phyloP scores from a whole-genome alignment of 2,888 invertebrate species.

The Antheraea assamensis region DNA sequence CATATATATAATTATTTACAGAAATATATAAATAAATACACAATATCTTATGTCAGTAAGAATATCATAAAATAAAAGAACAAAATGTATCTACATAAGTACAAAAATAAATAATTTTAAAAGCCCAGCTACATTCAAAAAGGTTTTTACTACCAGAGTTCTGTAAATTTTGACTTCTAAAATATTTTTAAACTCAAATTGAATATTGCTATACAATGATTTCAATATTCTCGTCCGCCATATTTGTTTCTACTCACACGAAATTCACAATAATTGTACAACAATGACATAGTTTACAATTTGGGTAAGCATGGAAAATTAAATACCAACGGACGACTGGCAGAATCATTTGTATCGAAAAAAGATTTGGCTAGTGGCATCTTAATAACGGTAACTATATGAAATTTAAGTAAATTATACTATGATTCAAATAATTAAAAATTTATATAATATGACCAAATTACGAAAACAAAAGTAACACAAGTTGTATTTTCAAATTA shows the following conservation, averaged over 20 bases:
- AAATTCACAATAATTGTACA: no score
- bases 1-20: not conserved
- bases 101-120: not conserved
- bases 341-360: not conserved
- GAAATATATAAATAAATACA: not conserved
- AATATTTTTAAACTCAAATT: not conserved
- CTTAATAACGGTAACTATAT: not conserved
- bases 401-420: not conserved
- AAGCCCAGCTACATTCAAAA: not conserved
- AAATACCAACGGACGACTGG: no score
- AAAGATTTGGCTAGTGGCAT: not conserved
- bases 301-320: no score
- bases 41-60: not conserved
- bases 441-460: not conserved
- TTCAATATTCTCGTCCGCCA: not conserved
- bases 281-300: no score
- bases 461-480: not conserved
- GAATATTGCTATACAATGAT: not conserved
- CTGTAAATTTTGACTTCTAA: no score
- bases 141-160: not conserved
- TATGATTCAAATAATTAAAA: not conserved
- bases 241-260: not conserved
- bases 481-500: not conserved
- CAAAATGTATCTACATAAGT: not conserved
- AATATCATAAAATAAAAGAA: not conserved